Evolutionary conservation across 2,797 vertebrate species (phyloP).

Genomic region (Coendou prehensilis): DNA sequence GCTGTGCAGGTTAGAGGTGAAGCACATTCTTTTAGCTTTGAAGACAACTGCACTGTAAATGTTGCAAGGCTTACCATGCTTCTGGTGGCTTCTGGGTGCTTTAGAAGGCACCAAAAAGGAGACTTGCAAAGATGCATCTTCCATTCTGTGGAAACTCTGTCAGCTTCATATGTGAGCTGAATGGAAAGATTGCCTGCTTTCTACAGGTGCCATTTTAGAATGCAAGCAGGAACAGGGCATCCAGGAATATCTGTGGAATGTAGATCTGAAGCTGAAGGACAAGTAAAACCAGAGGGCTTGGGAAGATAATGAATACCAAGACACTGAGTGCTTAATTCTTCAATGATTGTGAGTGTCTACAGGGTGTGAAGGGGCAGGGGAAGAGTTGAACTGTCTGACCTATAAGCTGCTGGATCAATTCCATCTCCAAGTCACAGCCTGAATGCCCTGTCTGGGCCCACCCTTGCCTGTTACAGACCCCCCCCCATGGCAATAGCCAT

Average conservation of each 20-base stretch:
- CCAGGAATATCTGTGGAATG: conserved; percentile 60
- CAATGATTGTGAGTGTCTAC: not conserved
- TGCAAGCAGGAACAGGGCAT: conserved; percentile 56
- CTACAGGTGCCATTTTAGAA: conserved; percentile 1
- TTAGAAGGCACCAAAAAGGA: not conserved
- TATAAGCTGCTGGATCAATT: not conserved
- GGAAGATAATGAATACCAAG: not conserved
- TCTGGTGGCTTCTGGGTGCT: not conserved
- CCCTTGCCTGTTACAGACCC: not conserved
- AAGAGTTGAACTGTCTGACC: not conserved
- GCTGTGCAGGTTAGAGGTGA: not conserved
- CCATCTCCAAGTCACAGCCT: not conserved
- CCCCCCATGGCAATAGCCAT: no score
- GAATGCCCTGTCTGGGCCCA: not conserved
- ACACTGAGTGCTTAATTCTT: not conserved
- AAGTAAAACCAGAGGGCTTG: conserved; percentile 62
- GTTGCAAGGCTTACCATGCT: not conserved
- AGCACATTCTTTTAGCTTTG: not conserved
- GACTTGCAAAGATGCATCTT: not conserved
- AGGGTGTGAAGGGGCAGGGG: not conserved
- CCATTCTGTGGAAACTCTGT: not conserved
- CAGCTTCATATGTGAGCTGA: not conserved
- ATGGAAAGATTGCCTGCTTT: not conserved
- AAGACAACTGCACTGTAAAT: not conserved
- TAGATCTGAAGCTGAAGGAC: conserved; percentile 65